Evolutionary conservation across 2,113 vertebrate genomes (phyloP), one percentile per base, ranked within the genome.

Genomic region (Rhinopomastus cyanomelas): DNA sequence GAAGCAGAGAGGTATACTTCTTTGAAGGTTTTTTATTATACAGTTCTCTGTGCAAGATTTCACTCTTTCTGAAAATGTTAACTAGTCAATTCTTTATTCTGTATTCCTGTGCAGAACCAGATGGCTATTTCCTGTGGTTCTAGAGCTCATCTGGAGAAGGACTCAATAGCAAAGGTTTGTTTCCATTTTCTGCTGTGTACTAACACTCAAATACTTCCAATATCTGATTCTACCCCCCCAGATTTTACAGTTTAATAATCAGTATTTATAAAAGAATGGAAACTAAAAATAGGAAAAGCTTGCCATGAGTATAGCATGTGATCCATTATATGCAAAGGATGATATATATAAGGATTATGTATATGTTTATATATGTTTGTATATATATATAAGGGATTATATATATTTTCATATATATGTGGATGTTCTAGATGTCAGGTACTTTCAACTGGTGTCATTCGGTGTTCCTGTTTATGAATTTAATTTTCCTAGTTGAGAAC

Each of bases 111-210:
- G 39, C 93, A 99, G 99, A 97, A 98, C 42, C 97, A 98, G 87
- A 98, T 99, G 98, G 98, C 98, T 19, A 99, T 99, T 80, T 97
- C 98, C n/a, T 99, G 98, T 95, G 99, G 99, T n/a, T 99, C 99
- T 92, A 97, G 99, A 97, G 99, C 99, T 96, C 99, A 99, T 92
- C 91, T 99, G 92, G 98, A 99, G 93, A 94, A 99, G 92, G 98
- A 99, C 16, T 98, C 99, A 5, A 97, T 99, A 82, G 98, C 99
- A 92, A 97, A 99, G 98, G 99, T 99, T 97, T 94, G 73, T 61
- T 93, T 92, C 29, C 18, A 2, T 87, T 90, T 91, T 9, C 48
- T 77, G 6, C 8, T 85, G 5, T 60, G 16, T 71, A 34, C 12
- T 72, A 37, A 56, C 76, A 66, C 21, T 52, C 34, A 69, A 59